Evolutionary conservation across 1,140 invertebrate species (phyloP).

Genomic region (Argopecten irradians): DNA sequence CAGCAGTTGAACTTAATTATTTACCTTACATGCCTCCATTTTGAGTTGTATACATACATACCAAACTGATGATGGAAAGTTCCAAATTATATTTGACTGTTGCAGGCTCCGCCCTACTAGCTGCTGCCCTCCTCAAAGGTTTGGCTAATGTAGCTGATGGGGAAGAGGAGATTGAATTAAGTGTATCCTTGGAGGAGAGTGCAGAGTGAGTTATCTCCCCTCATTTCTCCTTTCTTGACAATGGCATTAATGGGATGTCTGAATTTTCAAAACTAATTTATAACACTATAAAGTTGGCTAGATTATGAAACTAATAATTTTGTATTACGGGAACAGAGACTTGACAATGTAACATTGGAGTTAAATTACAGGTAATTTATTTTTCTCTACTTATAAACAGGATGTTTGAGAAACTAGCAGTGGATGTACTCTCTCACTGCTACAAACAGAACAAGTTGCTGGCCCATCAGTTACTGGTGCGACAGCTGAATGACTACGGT

Average conservation of each 20-base stretch:
- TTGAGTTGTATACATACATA: no score
- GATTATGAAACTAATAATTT: no score
- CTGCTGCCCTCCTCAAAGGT: conserved; percentile 65
- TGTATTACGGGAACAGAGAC: no score
- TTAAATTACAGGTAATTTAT: no score
- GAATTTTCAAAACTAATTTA: no score
- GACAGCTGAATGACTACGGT: conserved; percentile 62
- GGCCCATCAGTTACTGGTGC: conserved; percentile 64
- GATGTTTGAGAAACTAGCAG: conserved; percentile 71
- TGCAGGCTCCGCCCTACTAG: conserved; percentile 70
- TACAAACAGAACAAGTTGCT: conserved; percentile 66
- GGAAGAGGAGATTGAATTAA: conserved; percentile 72
- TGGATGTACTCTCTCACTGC: conserved; percentile 71
- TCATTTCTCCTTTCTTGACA: conserved; percentile 8
- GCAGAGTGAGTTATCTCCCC: conserved; percentile 53
- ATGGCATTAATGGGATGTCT: background rate
- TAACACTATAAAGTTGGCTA: no score
- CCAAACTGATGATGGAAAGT: no score
- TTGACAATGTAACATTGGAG: no score
- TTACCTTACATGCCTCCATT: no score
- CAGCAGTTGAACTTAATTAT: no score
- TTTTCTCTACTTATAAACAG: conserved; percentile 53
- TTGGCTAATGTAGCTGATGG: conserved; percentile 64
- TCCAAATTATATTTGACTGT: no score
- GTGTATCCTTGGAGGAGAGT: conserved; percentile 58